Evolutionary conservation across 2,113 vertebrate genomes (phyloP), one percentile per base, ranked within the genome.

Genomic region (Trematocara nigrifrons): DNA sequence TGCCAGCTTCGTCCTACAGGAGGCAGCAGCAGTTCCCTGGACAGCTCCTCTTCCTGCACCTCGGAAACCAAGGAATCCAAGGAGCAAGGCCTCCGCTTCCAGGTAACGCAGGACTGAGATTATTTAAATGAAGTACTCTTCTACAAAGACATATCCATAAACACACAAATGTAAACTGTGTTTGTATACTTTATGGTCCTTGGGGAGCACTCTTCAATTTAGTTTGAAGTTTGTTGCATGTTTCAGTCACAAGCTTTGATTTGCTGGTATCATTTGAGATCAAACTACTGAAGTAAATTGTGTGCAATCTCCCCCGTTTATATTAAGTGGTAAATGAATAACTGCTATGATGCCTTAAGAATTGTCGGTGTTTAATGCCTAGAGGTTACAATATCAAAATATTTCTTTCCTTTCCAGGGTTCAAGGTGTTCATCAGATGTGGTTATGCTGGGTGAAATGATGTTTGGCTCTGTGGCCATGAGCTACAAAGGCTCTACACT

Each of bases 381-480:
- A 26, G 22, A 6, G 13, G 9, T 8, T 33, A 53, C 9, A 51
- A 7, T 7, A 61, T 35, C 8, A 12, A 78, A 79, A 31, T 8
- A 10, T 33, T 31, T 12, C 15, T 57, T n/a, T 80, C 45, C 10
- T 29, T 66, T 35, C 4, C 89, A 99, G 98, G 96, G 96, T 59
- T 97, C 98, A 35, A 97, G 96, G 53, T 98, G 97, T 87, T 97
- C 98, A 10, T 99, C 98, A 4, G 98, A 99, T 92, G 98, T 98
- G 89, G 98, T 97, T 87, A 99, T 99, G 99, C 97, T 99, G 85
- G 99, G 98, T 77, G 99, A 99, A 92, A 99, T 99, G 98, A 99
- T 99, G 99, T 99, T 99, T 94, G 99, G 99, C 74, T 99, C 98
- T 13, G 99, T 99, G 89, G 99, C 98, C 26, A 99, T 99, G 99